Evolutionary conservation across 53 echinoderm and acorn worm species (phyloP).

Genomic region (Luidia sarsii): DNA sequence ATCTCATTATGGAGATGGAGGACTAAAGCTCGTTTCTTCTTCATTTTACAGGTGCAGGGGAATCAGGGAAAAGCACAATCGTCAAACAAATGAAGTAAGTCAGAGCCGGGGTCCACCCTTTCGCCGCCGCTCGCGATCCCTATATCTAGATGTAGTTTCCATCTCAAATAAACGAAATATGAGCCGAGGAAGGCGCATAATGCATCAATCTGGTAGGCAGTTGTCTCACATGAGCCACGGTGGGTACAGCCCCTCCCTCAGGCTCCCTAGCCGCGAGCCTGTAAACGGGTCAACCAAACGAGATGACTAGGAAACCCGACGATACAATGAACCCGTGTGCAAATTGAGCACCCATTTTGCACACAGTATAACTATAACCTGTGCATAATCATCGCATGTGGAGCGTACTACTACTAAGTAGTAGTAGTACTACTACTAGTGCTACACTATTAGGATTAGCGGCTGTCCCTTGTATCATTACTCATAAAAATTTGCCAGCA

Average conservation of each 20-base stretch:
- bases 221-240: slow-evolving; percentile 2
- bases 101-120: neutral
- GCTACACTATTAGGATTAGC: too few relatives aligned
- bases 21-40: slow-evolving; percentile 47
- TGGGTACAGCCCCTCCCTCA: slow-evolving; percentile 44
- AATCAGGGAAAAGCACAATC: slow-evolving; percentile 93
- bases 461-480: too few relatives aligned
- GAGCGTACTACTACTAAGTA: too few relatives aligned
- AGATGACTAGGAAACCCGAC: slow-evolving; percentile 15
- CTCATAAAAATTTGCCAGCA: too few relatives aligned
- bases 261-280: slow-evolving; percentile 32
- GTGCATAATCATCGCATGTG: too few relatives aligned
- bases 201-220: slow-evolving; percentile 15
- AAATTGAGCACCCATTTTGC: slow-evolving; percentile 22
- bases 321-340: neutral
- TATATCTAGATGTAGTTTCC: slow-evolving; percentile 5
- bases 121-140: neutral
- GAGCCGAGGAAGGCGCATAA: slow-evolving; percentile 9
- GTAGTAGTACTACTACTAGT: too few relatives aligned
- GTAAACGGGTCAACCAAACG: slow-evolving; percentile 41
- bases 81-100: slow-evolving; percentile 98
- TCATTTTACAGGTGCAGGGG: slow-evolving; percentile 74
- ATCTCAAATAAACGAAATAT: neutral
- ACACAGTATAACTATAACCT: neutral
- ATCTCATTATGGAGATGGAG: slow-evolving; percentile 44